Base-by-base conservation (phyloP, 1,140 invertebrate genomes). In the Drosophila lacertosa region DNA sequence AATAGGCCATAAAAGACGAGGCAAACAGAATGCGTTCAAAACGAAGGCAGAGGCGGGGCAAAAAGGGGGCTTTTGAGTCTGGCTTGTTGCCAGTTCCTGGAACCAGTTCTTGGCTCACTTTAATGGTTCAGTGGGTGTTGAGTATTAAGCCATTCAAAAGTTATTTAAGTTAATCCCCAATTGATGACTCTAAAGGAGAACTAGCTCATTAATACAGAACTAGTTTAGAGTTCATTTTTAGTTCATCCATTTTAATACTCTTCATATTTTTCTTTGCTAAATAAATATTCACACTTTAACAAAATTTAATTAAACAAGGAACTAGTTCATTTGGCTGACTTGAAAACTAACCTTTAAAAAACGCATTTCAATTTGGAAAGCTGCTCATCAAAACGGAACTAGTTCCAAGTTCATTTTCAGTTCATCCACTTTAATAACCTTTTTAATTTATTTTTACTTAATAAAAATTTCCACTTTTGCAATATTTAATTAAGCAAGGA, bases 1-100 rank as follows among this genome's bases (percentile, higher is more conserved):
- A 65, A 58, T 26, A 62, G 59, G 59, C 72, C 39, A 70, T 71
- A 74, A 74, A 70, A 71, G n/a, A n/a, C n/a, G n/a, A 40, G 35
- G 22, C 42, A 32, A 53, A 60, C 39, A 13, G 15, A 63, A 39
- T 63, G 35, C 48, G 48, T 50, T 22, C 51, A 40, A 18, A 42
- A 35, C 32, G 39, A 39, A 35, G 7, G 9, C 2, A 16, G 10
- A 13, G 3, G 7, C 33, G 3, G 29, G n/a, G n/a, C n/a, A n/a
- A n/a, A n/a, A n/a, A n/a, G n/a, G n/a, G n/a, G n/a, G n/a, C n/a
- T n/a, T 37, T 2, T 29, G 18, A 26, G 65, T 67, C 54, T 53
- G 26, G 57, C 65, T 39, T 22, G 47, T 62, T 60, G 35, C 20
- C n/a, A n/a, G n/a, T n/a, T n/a, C n/a, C 35, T 11, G 26, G 40